Conservation (phyloP, 2,113 vertebrate genomes). For the Ceyx margarethae region DNA sequence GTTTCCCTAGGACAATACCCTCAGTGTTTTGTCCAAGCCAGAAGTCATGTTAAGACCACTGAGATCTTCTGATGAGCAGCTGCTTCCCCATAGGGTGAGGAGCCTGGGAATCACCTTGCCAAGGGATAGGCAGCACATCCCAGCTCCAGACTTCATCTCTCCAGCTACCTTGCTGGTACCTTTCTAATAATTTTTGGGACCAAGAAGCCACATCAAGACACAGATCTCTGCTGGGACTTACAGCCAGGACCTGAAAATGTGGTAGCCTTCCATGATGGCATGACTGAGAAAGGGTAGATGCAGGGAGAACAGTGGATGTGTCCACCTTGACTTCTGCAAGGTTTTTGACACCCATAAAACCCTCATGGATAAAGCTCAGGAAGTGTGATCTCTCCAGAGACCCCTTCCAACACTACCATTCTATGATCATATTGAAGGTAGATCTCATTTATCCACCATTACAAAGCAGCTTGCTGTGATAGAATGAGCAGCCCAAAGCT, state of each 20-base stretch:
- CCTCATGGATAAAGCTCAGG: too few relatives aligned
- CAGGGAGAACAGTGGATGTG: too few relatives aligned
- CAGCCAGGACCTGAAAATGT: rapidly evolving
- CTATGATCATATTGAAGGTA: not conserved
- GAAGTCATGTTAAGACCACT: not conserved
- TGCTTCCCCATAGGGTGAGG: rapidly evolving
- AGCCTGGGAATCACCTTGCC: not conserved
- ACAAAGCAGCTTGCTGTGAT: rapidly evolving
- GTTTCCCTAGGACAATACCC: not conserved
- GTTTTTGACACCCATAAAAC: too few relatives aligned
- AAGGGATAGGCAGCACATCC: not conserved
- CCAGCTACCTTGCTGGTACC: not conserved
- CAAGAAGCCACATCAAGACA: not conserved
- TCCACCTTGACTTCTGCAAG: too few relatives aligned
- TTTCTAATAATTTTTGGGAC: not conserved
- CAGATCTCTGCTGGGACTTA: not conserved
- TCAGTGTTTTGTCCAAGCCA: not conserved
- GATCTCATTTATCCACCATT: not conserved
- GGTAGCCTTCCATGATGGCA: too few relatives aligned
- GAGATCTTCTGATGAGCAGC: not conserved
- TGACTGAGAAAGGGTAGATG: too few relatives aligned
- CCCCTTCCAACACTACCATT: too few relatives aligned
- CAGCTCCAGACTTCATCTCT: not conserved
- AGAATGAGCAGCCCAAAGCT: not conserved
- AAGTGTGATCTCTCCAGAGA: too few relatives aligned